Percentiles rank a stretch among this genome's conserved stretches.
Evolutionary conservation across 1,140 invertebrate genomes (phyloP).

Genomic region (Solen grandis): DNA sequence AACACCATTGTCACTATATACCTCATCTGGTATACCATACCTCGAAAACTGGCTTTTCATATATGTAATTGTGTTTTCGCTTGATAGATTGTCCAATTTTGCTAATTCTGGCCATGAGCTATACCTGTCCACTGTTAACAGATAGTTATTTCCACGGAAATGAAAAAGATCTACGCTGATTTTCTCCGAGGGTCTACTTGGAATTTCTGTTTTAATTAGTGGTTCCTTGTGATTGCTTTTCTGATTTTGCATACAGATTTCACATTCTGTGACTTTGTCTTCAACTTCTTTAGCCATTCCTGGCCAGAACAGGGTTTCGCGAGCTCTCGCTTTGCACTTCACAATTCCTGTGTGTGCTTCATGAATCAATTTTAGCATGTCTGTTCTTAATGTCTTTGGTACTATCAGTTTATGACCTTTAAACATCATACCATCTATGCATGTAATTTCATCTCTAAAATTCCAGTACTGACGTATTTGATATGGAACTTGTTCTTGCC

Average conservation of each 20-base stretch:
- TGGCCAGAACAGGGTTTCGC: constrained; percentile 44
- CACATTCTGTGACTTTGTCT: constrained; percentile 19
- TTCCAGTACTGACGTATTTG: constrained; percentile 11
- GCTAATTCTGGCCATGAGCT: constrained; percentile 40
- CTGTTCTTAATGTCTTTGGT: constrained; percentile 9
- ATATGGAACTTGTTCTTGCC: background rate
- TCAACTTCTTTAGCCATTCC: constrained; percentile 41
- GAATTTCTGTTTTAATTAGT: constrained; percentile 15
- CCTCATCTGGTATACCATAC: constrained; percentile 55
- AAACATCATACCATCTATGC: constrained; percentile 44
- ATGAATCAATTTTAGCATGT: constrained; percentile 46
- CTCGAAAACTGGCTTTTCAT: constrained; percentile 56
- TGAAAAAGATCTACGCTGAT: constrained; percentile 50
- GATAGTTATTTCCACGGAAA: constrained; percentile 48
- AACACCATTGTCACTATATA: constrained; percentile 60
- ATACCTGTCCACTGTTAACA: constrained; percentile 52
- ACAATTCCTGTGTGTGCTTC: constrained; percentile 45
- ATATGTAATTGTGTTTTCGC: constrained; percentile 37
- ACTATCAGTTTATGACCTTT: constrained; percentile 40
- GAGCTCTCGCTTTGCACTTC: constrained; percentile 26
- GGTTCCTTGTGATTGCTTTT: constrained; percentile 27
- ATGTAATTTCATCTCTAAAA: constrained; percentile 41
- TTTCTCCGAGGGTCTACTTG: constrained; percentile 3
- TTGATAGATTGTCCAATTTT: constrained; percentile 26
- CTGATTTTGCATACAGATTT: constrained; percentile 6